Evolutionary conservation across 2,113 vertebrate genomes (phyloP).

Genomic region (Lophochroa leadbeateri): DNA sequence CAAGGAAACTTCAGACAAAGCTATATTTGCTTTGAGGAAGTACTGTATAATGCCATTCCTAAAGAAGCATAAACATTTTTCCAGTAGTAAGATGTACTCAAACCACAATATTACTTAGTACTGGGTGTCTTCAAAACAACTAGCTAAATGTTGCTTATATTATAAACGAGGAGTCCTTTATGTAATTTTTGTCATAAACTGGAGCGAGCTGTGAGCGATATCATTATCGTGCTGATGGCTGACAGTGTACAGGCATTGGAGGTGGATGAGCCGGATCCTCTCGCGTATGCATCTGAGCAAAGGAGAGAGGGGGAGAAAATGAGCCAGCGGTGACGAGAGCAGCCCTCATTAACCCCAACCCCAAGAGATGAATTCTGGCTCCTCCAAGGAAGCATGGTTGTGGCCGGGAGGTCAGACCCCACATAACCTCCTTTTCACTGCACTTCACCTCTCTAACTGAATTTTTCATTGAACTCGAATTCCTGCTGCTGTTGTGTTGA

Average conservation of each 20-base stretch:
- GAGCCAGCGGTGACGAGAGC: not conserved
- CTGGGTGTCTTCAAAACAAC: slow-evolving; percentile 80
- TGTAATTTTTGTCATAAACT: slow-evolving; percentile 90
- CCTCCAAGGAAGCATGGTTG: rapidly evolving
- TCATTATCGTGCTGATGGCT: slow-evolving; percentile 94
- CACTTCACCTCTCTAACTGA: not conserved
- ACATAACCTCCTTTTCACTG: rapidly evolving
- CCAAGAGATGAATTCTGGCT: rapidly evolving
- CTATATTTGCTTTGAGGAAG: slow-evolving; percentile 79
- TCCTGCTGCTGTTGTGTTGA: rapidly evolving
- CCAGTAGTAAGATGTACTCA: slow-evolving; percentile 82
- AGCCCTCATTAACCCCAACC: rapidly evolving
- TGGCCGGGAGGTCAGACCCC: not conserved
- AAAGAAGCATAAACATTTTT: slow-evolving; percentile 83
- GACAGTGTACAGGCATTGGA: slow-evolving; percentile 93
- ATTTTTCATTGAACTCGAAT: not conserved
- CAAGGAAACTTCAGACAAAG: slow-evolving; percentile 80
- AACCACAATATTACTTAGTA: slow-evolving; percentile 80
- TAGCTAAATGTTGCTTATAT: slow-evolving; percentile 86
- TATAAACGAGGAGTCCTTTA: slow-evolving; percentile 77
- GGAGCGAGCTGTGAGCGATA: slow-evolving; percentile 97
- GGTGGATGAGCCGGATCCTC: slow-evolving; percentile 85
- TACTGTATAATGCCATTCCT: slow-evolving; percentile 82
- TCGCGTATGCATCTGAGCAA: slow-evolving; percentile 85
- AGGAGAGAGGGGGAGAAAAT: not conserved